phyloP scores from a whole-genome alignment of 2,888 invertebrate species.

The Coleophora deauratella region DNA sequence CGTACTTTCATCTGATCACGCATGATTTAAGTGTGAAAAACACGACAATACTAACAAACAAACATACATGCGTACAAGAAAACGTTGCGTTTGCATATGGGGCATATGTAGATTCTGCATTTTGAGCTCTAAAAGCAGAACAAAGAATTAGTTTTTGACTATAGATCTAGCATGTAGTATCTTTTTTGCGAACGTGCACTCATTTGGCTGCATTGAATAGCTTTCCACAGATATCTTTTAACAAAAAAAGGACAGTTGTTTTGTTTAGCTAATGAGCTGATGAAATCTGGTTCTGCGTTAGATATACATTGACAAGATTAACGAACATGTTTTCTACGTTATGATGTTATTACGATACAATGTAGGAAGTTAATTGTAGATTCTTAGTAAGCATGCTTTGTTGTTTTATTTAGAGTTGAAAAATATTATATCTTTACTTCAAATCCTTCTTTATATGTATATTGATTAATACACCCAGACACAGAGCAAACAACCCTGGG shows the following conservation, averaged over 20 bases:
- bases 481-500: no score
- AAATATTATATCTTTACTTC: no score
- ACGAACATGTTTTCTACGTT: no score
- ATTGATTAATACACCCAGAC: no score
- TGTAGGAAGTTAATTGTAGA: no score
- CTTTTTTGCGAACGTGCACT: conserved; percentile 12
- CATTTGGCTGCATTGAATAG: conserved; percentile 13
- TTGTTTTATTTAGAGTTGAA: no score
- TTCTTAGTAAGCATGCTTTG: no score
- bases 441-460: no score
- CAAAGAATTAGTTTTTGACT: not conserved
- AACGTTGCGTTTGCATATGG: conserved; percentile 8
- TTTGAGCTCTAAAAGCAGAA: conserved; percentile 1
- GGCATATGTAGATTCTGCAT: not conserved
- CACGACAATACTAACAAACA: conserved; percentile 36
- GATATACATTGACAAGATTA: not conserved
- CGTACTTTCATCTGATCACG: conserved; percentile 64
- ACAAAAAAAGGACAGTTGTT: conserved; percentile 10
- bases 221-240: conserved; percentile 2
- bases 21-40: conserved; percentile 63
- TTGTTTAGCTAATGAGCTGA: conserved; percentile 11
- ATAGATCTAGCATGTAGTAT: conserved; percentile 11
- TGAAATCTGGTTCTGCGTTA: conserved; percentile 3
- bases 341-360: no score
- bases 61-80: conserved; percentile 28